Conservation (phyloP, 2,113 vertebrate species). For the Ploceus nigricollis region DNA sequence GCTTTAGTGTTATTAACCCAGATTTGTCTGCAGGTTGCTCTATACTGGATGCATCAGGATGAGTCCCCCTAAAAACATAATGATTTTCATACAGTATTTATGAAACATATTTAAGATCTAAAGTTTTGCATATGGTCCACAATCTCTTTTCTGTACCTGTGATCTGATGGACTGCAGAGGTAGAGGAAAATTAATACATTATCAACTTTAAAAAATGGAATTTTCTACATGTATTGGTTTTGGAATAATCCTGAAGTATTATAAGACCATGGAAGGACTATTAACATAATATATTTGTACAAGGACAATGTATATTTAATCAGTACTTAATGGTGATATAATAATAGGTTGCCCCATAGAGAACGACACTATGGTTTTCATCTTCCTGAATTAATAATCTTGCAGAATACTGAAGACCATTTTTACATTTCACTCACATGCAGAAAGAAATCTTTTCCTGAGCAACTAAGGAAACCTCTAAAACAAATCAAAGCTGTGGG, state of each 20-base stretch:
- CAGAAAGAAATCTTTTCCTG: neutral
- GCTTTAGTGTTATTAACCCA: neutral
- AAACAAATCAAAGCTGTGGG: constrained; percentile 43
- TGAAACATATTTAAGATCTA: neutral
- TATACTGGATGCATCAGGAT: neutral
- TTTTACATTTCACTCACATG: constrained; percentile 12
- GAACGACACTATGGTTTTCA: constrained; percentile 36
- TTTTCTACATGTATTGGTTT: neutral
- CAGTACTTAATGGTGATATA: constrained; percentile 47
- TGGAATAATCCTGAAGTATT: constrained; percentile 22
- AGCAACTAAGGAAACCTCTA: constrained; percentile 15
- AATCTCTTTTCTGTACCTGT: neutral
- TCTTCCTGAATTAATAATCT: constrained; percentile 54
- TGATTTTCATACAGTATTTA: neutral
- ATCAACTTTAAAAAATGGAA: neutral
- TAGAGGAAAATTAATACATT: neutral
- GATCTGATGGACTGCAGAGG: neutral
- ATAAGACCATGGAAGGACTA: constrained; percentile 20
- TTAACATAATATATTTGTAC: constrained; percentile 50
- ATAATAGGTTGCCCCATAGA: constrained; percentile 28
- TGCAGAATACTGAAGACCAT: neutral
- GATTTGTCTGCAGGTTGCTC: neutral
- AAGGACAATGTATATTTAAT: constrained; percentile 52
- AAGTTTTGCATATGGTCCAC: neutral
- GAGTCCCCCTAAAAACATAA: neutral